Base-by-base conservation (phyloP, 1,140 invertebrate species). In the Macrocentrus cingulum region DNA sequence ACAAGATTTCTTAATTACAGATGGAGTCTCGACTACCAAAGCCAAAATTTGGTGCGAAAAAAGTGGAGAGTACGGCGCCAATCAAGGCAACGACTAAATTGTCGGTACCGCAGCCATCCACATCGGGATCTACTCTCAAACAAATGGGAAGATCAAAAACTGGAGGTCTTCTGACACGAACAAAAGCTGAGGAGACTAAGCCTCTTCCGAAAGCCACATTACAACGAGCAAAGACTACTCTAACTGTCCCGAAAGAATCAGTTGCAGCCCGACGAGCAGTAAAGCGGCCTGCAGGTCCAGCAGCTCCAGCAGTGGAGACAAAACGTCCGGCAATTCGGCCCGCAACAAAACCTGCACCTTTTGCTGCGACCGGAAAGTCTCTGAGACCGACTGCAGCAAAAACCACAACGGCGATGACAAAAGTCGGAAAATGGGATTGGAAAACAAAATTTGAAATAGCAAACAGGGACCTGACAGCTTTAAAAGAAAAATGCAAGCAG, bases 401-500 rank as follows among this genome's bases (percentile, higher is more conserved):
- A 22, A 4, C 36, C 36, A 15, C 66, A 46, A 45, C 64, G 41
- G 51, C 54, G 44, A 54, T 46, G 6, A 22, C 56, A 20, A 69
- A 70, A 41, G 46, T 60, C 11, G 59, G 57, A 23, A 76, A 72
- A 39, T 79, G 76, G 76, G 75, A 79, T 50, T 53, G 71, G 20
- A 74, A 72, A 52, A 73, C 71, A 9, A 69, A 69, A 6, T 66
- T 75, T 2, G 74, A 66, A 16, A 67, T 68, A 3, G 36, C 65
- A 4, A 63, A 23, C 48, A 66, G 67, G 0, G 72, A 74, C 41
- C 37, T 78, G 7, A 44, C 57, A 4, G 18, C 62, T 59, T 71
- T 85, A 22, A 71, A 84, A 32, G 82, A 85, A 61, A 84, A 84
- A 62, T 80, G 84, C 62, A 83, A 84, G 62, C 70, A 71, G 8